A percentile compares a stretch with the other conserved stretches of the same genome.
Evolutionary conservation across 2,797 vertebrate genomes (phyloP).

Genomic region (Hephaestus fuliginosus): DNA sequence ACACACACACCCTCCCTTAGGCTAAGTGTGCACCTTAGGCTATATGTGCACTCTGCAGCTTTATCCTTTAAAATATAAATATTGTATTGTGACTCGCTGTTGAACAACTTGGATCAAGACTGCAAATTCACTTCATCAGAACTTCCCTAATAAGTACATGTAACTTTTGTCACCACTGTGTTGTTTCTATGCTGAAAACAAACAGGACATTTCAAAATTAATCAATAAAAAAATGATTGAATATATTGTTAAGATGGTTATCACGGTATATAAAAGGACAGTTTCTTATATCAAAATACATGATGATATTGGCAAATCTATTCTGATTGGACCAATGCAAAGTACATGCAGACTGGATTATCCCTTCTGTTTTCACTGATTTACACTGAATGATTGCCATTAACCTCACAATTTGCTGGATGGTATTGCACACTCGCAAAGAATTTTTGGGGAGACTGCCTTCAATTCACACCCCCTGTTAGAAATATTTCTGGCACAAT

Average conservation of each 20-base stretch:
- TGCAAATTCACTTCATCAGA: background rate
- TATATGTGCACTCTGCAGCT: background rate
- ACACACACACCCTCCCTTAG: background rate
- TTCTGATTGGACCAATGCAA: too few species aligned
- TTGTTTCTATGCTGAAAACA: background rate
- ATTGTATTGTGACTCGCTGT: background rate
- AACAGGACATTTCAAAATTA: background rate
- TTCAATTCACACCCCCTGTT: background rate
- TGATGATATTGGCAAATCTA: background rate
- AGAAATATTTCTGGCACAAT: slow-evolving; percentile 27
- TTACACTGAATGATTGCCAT: background rate
- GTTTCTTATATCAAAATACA: background rate
- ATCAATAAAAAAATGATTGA: background rate
- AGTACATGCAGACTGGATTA: too few species aligned
- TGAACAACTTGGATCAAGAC: background rate
- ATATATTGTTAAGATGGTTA: too few species aligned
- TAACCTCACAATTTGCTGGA: background rate
- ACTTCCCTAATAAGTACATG: background rate
- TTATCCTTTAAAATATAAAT: slow-evolving; percentile 13
- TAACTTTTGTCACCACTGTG: background rate
- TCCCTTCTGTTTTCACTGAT: background rate
- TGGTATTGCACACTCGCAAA: background rate
- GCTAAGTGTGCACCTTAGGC: background rate
- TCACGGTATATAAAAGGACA: background rate
- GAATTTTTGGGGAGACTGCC: background rate